A percentile compares a stretch with the other conserved stretches of the same genome.
Evolutionary conservation across 1,140 invertebrate genomes (phyloP).

Genomic region (Zaprionus taronus): DNA sequence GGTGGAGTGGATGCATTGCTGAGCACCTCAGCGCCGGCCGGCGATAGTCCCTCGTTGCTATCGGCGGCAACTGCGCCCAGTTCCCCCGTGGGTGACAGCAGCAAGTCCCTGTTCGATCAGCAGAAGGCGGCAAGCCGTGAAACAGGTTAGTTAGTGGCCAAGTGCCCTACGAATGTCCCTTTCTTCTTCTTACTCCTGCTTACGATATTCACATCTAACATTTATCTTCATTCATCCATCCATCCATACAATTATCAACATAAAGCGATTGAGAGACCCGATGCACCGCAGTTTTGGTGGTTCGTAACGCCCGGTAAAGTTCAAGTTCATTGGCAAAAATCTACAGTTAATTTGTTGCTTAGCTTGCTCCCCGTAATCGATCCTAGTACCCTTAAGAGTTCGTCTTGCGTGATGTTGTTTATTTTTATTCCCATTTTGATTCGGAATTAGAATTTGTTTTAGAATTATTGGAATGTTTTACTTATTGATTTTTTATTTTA

Average conservation of each 20-base stretch:
- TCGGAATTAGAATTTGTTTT: background rate
- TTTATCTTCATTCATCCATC: constrained; percentile 65
- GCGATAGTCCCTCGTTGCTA: constrained; percentile 47
- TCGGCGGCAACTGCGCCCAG: constrained; percentile 67
- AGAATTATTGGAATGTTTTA: constrained; percentile 10
- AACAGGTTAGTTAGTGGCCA: constrained; percentile 66
- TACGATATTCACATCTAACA: constrained; percentile 63
- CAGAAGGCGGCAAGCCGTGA: constrained; percentile 64
- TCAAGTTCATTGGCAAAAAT: constrained; percentile 53
- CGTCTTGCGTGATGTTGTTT: constrained; percentile 21
- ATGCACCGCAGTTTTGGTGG: constrained; percentile 79
- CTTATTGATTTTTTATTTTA: background rate
- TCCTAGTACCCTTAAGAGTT: constrained; percentile 32
- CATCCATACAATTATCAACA: constrained; percentile 28
- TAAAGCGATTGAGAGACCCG: constrained; percentile 67
- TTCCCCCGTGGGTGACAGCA: constrained; percentile 72
- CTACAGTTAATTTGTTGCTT: constrained; percentile 51
- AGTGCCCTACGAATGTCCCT: background rate
- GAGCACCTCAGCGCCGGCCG: constrained; percentile 74
- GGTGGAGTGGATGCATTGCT: constrained; percentile 72
- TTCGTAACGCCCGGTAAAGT: constrained; percentile 81
- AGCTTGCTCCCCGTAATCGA: constrained; percentile 62
- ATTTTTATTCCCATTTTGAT: constrained; percentile 15
- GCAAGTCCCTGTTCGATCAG: constrained; percentile 73
- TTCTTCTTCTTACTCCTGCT: constrained; percentile 22